Conservation (phyloP, 2,797 vertebrate genomes). For the Gallirallus australis region DNA sequence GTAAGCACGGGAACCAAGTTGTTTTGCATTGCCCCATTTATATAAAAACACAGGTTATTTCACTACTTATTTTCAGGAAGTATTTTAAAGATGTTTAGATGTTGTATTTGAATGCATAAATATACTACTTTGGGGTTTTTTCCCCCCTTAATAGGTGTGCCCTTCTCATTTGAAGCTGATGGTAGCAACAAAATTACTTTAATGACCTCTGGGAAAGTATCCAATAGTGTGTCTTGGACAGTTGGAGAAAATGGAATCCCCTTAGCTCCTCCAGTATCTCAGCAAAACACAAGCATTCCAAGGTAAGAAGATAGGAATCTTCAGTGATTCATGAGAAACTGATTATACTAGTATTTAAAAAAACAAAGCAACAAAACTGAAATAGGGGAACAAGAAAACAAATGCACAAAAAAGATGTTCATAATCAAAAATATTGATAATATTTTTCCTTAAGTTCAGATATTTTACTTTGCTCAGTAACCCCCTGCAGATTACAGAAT, state of each 20-base stretch:
- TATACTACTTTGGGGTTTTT: neutral
- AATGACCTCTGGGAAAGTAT: constrained; percentile 95
- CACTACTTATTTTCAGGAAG: neutral
- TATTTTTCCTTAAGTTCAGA: neutral
- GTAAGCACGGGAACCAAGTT: neutral
- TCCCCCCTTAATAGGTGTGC: constrained; percentile 81
- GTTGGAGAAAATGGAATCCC: constrained; percentile 87
- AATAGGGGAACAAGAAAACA: too few relatives aligned
- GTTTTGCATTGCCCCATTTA: neutral
- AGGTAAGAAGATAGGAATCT: constrained; percentile 76
- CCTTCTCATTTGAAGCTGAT: constrained; percentile 93
- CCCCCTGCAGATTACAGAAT: neutral
- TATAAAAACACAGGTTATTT: neutral
- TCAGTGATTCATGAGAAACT: neutral
- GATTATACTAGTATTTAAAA: neutral
- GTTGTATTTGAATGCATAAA: neutral
- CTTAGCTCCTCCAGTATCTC: constrained; percentile 85
- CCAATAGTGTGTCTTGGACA: constrained; percentile 92
- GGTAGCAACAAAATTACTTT: constrained; percentile 88
- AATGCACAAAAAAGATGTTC: too few relatives aligned
- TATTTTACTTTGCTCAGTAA: neutral
- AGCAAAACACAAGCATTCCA: constrained; percentile 79
- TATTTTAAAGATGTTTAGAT: neutral
- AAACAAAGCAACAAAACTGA: too few relatives aligned
- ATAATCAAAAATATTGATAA: neutral